Evolutionary conservation across 2,888 invertebrate species (phyloP).

Genomic region (Corbicula japonica): DNA sequence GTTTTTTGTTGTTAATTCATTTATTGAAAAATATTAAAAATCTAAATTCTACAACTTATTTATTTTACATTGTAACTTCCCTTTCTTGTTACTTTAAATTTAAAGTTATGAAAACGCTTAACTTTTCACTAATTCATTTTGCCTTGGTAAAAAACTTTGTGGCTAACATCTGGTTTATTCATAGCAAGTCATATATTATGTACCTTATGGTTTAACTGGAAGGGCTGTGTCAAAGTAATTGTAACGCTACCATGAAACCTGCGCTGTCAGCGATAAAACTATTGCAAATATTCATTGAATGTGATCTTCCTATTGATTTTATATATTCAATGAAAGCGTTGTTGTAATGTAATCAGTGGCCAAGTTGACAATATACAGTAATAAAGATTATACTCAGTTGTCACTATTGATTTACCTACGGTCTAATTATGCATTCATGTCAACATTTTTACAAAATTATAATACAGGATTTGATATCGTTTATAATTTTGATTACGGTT

Average conservation of each 20-base stretch:
- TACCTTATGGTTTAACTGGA: too few species aligned
- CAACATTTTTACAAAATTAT: neutral
- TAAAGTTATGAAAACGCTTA: too few species aligned
- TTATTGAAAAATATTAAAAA: too few species aligned
- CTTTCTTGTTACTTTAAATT: too few species aligned
- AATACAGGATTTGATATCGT: slow-evolving; percentile 8
- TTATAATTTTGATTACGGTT: neutral
- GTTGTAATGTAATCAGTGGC: neutral
- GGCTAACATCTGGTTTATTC: too few species aligned
- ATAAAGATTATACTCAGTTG: slow-evolving; percentile 10
- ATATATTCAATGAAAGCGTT: slow-evolving; percentile 16
- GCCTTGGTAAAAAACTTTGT: too few species aligned
- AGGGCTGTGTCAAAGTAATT: slow-evolving; percentile 34
- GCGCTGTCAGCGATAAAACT: neutral
- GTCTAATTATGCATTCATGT: neutral
- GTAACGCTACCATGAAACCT: slow-evolving; percentile 20
- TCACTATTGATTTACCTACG: slow-evolving; percentile 13
- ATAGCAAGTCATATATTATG: too few species aligned
- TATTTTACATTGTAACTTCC: too few species aligned
- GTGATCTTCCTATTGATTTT: slow-evolving; percentile 11
- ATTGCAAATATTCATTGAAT: slow-evolving; percentile 5
- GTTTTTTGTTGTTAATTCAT: too few species aligned
- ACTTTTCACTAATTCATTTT: too few species aligned
- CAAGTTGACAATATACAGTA: slow-evolving; percentile 4
- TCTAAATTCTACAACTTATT: too few species aligned